Conservation (phyloP, 1,140 invertebrate genomes). For the Halesus radiatus region DNA sequence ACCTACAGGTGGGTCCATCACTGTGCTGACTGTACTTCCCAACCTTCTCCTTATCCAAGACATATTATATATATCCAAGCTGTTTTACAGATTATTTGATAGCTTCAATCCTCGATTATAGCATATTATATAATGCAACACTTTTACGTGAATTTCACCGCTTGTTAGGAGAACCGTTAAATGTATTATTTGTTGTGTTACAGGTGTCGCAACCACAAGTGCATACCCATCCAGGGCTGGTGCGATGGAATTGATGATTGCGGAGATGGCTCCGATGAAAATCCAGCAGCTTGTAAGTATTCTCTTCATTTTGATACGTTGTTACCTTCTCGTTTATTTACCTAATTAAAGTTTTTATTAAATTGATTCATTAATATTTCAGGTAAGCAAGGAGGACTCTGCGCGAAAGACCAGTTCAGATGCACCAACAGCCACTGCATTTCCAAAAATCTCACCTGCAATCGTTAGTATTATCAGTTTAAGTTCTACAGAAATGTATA, state of each 20-base stretch:
- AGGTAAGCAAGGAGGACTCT: constrained; percentile 67
- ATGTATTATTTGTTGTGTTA: constrained; percentile 56
- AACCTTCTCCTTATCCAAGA: no score
- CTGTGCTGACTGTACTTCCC: no score
- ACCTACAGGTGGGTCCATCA: constrained; percentile 63
- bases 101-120: no score
- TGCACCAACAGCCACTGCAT: constrained; percentile 77
- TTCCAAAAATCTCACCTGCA: constrained; percentile 81
- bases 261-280: constrained; percentile 83
- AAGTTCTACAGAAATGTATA: no score
- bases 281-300: constrained; percentile 69
- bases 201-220: constrained; percentile 79
- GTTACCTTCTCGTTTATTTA: no score
- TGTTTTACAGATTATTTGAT: no score
- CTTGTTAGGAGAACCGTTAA: no score
- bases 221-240: constrained; percentile 74
- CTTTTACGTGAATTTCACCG: no score
- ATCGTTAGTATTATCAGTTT: constrained; percentile 63
- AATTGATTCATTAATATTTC: neutral
- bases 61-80: no score
- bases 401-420: constrained; percentile 78
- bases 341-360: no score
- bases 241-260: constrained; percentile 83
- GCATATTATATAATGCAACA: no score
- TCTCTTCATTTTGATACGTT: neutral